Conservation (phyloP, 2,888 invertebrate genomes). For the Orthosia cruda region DNA sequence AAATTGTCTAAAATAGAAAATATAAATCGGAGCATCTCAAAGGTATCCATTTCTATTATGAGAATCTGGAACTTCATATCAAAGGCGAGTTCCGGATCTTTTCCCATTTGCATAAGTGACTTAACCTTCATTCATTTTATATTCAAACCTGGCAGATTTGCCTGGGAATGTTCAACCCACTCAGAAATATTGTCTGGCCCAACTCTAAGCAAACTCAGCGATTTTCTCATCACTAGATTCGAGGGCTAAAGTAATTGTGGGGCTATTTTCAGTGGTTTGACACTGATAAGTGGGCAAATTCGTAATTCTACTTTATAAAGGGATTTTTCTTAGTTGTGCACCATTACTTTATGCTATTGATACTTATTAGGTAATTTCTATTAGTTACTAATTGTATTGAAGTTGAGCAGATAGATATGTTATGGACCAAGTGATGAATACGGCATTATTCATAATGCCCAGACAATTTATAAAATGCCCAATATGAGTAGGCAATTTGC, state of each 20-base stretch:
- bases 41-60: slow-evolving; percentile 65
- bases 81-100: slow-evolving; percentile 73
- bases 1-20: slow-evolving; percentile 38
- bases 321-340: neutral
- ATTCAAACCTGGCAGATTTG: slow-evolving; percentile 78
- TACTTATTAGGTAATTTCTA: too few species aligned
- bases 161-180: slow-evolving; percentile 73
- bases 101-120: slow-evolving; percentile 82
- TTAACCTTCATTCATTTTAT: slow-evolving; percentile 81
- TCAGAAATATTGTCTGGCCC: slow-evolving; percentile 76
- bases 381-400: too few species aligned
- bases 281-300: neutral
- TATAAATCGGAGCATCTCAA: slow-evolving; percentile 48
- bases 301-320: neutral
- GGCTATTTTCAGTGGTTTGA: slow-evolving; percentile 38
- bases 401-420: too few species aligned
- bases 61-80: slow-evolving; percentile 66
- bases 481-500: too few species aligned
- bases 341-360: too few species aligned
- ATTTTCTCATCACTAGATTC: slow-evolving; percentile 59
- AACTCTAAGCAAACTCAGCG: slow-evolving; percentile 61
- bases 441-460: too few species aligned
- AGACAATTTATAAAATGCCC: too few species aligned
- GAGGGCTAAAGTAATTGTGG: slow-evolving; percentile 39
- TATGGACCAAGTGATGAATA: too few species aligned